These are phyloP conservation scores for Cephus spinipes DNA, from an alignment of 2,888 invertebrate species.

Conservation along the genomic window DNA sequence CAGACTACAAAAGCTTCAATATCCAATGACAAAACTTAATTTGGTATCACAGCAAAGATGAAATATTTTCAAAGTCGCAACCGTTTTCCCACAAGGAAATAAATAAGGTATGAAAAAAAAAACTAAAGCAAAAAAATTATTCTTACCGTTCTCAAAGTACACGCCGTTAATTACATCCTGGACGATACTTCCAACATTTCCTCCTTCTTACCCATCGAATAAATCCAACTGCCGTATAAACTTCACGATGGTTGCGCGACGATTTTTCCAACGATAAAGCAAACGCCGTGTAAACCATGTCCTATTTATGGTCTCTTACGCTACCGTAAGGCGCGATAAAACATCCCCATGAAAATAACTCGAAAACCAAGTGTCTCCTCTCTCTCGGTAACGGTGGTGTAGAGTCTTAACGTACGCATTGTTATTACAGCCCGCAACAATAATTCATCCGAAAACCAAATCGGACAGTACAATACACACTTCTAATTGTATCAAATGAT, in stretches of 20 bases:
- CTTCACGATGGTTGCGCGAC: neutral
- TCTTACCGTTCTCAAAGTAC: neutral
- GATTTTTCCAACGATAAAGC: constrained; percentile 2
- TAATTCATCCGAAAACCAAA: constrained; percentile 9
- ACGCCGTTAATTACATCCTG: neutral
- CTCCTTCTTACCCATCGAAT: neutral
- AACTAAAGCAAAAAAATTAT: neutral
- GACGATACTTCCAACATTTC: neutral
- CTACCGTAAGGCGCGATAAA: constrained; percentile 7
- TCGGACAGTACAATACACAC: neutral
- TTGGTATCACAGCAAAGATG: neutral
- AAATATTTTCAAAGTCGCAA: neutral
- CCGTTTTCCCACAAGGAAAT: neutral
- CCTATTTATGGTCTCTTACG: constrained; percentile 16
- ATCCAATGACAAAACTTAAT: neutral
- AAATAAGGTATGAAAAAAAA: neutral
- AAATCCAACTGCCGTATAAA: neutral
- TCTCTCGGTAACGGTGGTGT: neutral
- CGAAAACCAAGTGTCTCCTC: constrained; percentile 1
- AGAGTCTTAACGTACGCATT: constrained; percentile 1
- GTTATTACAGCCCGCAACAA: constrained; percentile 18
- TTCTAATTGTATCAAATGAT: neutral
- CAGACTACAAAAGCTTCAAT: neutral
- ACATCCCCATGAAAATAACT: constrained; percentile 6
- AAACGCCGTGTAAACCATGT: constrained; percentile 8